Base-by-base conservation (phyloP, 2,888 invertebrate genomes). In the Auanema sp. region DNA sequence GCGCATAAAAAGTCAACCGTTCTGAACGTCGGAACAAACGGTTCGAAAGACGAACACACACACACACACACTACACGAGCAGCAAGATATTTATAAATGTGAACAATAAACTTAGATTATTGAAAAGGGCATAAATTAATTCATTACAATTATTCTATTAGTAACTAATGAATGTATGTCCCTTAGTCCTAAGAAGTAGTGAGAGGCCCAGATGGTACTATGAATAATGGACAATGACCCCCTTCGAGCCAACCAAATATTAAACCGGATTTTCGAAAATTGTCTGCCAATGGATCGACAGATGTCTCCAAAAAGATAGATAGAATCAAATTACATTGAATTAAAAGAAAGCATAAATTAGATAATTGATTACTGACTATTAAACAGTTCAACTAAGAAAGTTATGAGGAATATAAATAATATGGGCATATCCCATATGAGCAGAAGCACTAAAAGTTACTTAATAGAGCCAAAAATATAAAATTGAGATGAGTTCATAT, bases 251-350 rank as follows among this genome's bases (percentile, higher is more conserved):
- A 47, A 21, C 47, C 16, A 47, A 47, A 47, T 47, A 47, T 47
- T 47, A 47, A 47, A 47, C 33, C 47, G 47, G 47, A 47, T 47
- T 47, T 47, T 47, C 47, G 47, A 47, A 47, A 47, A 47, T 47
- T 21, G 16, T 16, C 16, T 18, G 16, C 47, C 47, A 21, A 47
- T 21, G 47, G 16, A 16, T 21, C 47, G 47, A 47, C 47, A 47
- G 47, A 47, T 47, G 47, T 21, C 16, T 47, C 47, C 21, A 18
- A 18, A 21, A 47, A 47, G 47, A 47, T 18, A 47, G 21, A 21
- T 16, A 16, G 47, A 47, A 47, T 47, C 16, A 47, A 47, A 47
- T 47, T 47, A 47, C 47, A 18, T 47, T 18, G 47, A 16, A 47
- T 47, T 47, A 47, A 16, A 21, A 47, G 47, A 21, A 16, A 21